Percentiles rank a stretch among this genome's conserved stretches.
Evolutionary conservation across 2,888 invertebrate genomes (phyloP).

Genomic region (Scrobipalpa atriplicella): DNA sequence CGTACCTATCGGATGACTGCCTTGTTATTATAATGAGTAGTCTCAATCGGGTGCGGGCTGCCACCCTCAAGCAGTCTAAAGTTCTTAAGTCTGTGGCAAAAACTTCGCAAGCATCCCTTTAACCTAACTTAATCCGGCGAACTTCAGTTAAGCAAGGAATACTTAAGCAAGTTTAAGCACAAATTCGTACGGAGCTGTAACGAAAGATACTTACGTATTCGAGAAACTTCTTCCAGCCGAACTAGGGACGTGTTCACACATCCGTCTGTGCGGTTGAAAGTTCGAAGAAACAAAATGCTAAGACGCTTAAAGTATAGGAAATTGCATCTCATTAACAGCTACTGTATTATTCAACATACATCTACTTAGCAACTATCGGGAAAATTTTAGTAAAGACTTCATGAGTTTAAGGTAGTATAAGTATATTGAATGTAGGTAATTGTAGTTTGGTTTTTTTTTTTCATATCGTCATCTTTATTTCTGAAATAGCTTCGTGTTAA

Average conservation of each 20-base stretch:
- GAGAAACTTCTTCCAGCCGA: slow-evolving; percentile 14
- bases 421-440: too few relatives aligned
- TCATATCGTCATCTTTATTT: too few relatives aligned
- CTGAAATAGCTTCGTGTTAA: background rate
- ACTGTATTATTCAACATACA: background rate
- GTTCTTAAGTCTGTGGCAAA: slow-evolving; percentile 17
- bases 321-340: slow-evolving; percentile 4
- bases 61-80: background rate
- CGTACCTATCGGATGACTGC: background rate
- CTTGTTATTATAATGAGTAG: background rate
- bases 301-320: slow-evolving; percentile 3
- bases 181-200: slow-evolving; percentile 31
- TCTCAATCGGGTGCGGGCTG: background rate
- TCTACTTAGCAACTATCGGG: too few relatives aligned
- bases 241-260: slow-evolving; percentile 11
- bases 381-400: too few relatives aligned
- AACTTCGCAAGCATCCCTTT: slow-evolving; percentile 37
- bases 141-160: slow-evolving; percentile 36
- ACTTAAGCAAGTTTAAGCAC: slow-evolving; percentile 35
- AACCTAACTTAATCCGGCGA: slow-evolving; percentile 35
- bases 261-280: slow-evolving; percentile 16
- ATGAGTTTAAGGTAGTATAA: too few relatives aligned
- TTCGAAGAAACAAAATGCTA: background rate
- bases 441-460: too few relatives aligned
- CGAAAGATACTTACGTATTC: slow-evolving; percentile 35